Conservation (phyloP, 2,888 invertebrate species). For the Stramonita haemastoma region DNA sequence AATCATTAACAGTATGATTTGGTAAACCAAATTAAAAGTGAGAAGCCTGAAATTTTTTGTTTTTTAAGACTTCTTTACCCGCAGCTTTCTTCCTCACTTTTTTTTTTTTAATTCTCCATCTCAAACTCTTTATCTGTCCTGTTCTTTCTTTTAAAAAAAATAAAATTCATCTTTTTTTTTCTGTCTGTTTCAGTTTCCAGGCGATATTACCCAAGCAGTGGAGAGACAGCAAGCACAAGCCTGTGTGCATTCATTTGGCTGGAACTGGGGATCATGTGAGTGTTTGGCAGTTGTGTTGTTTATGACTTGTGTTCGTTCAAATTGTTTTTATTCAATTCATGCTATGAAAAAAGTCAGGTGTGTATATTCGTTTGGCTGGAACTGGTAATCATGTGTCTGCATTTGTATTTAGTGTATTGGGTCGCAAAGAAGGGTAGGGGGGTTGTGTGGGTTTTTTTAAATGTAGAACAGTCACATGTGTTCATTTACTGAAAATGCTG, state of each 20-base stretch:
- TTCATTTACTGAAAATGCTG: no score
- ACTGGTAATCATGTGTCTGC: no score
- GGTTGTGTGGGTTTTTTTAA: no score
- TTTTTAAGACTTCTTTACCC: no score
- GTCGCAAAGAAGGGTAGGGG: no score
- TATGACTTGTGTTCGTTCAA: background rate
- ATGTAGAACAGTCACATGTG: no score
- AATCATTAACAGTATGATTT: no score
- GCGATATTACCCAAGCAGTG: constrained; percentile 89
- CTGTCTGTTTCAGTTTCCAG: constrained; percentile 73
- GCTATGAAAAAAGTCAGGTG: no score
- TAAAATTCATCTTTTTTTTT: background rate
- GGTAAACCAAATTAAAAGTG: no score
- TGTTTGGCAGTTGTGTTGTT: constrained; percentile 47
- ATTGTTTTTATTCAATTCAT: background rate
- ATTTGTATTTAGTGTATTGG: no score
- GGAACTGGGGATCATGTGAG: constrained; percentile 98
- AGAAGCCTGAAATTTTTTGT: no score
- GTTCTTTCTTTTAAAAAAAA: background rate
- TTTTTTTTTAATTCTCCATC: background rate
- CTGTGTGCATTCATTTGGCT: constrained; percentile 93
- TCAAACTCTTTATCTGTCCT: background rate
- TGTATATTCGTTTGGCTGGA: no score
- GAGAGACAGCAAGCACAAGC: constrained; percentile 80
- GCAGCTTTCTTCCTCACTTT: background rate